Evolutionary conservation across 2,797 vertebrate genomes (phyloP), one percentile per base, ranked within the genome.

Genomic region (Malurus leucopterus): DNA sequence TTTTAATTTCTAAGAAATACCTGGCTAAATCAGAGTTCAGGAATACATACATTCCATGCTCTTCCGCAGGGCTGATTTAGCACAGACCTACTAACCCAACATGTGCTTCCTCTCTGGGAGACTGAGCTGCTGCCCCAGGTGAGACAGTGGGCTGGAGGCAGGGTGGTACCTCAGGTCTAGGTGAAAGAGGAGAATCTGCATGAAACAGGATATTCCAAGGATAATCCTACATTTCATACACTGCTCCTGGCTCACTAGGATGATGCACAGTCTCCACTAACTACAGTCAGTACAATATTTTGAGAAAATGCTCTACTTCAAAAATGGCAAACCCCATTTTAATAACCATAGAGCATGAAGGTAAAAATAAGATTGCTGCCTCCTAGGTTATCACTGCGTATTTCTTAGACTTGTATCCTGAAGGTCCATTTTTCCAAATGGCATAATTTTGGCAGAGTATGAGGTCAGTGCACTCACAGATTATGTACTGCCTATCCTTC

Each of bases 1-100:
- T 75, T 93, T 93, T 82, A 2, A 67, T 79, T 68, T 91, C 87
- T 79, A 86, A 82, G 77, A 68, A 95, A 90, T 27, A 74, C 24
- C 34, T 38, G 43, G 53, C 34, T 67, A 69, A 77, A 80, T 34
- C 14, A 59, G 53, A 70, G 46, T 29, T 86, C 43, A 50, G 78
- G 32, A 61, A 64, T 27, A 70, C 3, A 5, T 1, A 16, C 12
- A 7, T 22, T 79, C 73, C 58, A 17, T 10, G 63, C 72, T 62
- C 44, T 78, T 72, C 16, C 22, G 67, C 63, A 65, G 87, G 51
- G 72, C 49, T 23, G 16, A 41, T 61, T 71, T 75, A 6, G 82
- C 61, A 38, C 1, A 46, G 70, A 58, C 24, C 81, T 53, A 4
- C 50, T 30, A 62, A 59, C 30, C 34, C 5, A 3, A 36, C 50